A percentile compares a stretch with the other conserved stretches of the same genome.
Evolutionary conservation across 30 jellyfish, hydroid and myxozoan genomes (phyloP).

Genomic region (Cassiopea xamachana): DNA sequence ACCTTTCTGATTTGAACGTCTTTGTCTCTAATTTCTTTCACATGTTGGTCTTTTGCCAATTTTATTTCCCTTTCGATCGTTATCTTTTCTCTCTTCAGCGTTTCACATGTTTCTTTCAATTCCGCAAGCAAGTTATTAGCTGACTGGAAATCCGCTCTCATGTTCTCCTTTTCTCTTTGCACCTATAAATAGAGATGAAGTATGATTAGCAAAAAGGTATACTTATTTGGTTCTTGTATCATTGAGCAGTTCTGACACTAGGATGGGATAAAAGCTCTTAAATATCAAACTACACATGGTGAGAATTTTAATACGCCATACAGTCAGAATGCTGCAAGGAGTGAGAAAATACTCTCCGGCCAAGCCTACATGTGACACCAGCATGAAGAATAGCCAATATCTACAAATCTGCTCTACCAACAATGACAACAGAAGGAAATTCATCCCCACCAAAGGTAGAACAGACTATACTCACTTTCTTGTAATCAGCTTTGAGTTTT

Average conservation of each 20-base stretch:
- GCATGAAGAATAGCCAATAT: too few relatives aligned
- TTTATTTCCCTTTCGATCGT: constrained; percentile 85
- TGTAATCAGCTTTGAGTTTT: constrained; percentile 89
- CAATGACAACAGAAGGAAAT: not conserved
- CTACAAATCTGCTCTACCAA: not conserved
- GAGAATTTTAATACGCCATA: too few relatives aligned
- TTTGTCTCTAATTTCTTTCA: constrained; percentile 78
- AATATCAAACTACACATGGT: too few relatives aligned
- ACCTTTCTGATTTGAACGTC: constrained; percentile 84
- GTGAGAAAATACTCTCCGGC: too few relatives aligned
- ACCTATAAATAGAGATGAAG: constrained; percentile 27
- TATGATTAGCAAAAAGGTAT: too few relatives aligned
- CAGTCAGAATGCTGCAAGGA: too few relatives aligned
- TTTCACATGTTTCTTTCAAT: constrained; percentile 71
- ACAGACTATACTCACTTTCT: constrained; percentile 65
- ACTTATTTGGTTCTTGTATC: too few relatives aligned
- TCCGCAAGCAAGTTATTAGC: constrained; percentile 70
- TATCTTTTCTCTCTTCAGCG: constrained; percentile 71
- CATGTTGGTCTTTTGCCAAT: constrained; percentile 82
- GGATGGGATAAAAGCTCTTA: too few relatives aligned
- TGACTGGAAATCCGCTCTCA: constrained; percentile 75
- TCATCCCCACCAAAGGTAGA: too few relatives aligned
- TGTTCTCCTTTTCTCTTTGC: constrained; percentile 91
- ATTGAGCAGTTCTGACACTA: too few relatives aligned
- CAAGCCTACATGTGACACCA: too few relatives aligned